Percentiles rank a stretch among this genome's conserved stretches.
Conservation (phyloP, 2,888 invertebrate species). For the Erpobdella octoculata region DNA sequence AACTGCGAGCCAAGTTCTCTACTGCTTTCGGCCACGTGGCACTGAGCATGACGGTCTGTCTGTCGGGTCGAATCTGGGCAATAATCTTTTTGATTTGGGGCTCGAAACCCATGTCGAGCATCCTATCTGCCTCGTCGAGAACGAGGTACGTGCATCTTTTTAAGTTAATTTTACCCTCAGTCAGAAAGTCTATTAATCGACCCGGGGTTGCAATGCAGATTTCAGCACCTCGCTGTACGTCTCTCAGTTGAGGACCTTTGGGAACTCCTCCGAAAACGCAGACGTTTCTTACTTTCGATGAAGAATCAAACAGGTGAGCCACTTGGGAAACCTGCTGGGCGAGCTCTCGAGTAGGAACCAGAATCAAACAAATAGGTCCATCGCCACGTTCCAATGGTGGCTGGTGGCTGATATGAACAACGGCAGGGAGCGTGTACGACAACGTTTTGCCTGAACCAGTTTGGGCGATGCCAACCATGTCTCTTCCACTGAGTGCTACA, state of each 20-base stretch:
- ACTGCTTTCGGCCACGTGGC: conserved; percentile 99
- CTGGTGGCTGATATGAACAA: conserved; percentile 88
- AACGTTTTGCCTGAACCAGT: conserved; percentile 53
- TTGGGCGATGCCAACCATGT: conserved; percentile 52
- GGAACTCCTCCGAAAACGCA: conserved; percentile 97
- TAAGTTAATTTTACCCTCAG: conserved; percentile 54
- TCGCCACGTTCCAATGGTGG: conserved; percentile 75
- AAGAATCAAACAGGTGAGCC: conserved; percentile 79
- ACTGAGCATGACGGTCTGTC: conserved; percentile 96
- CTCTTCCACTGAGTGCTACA: conserved; percentile 49
- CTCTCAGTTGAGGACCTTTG: conserved; percentile 70
- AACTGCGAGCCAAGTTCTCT: conserved; percentile 84
- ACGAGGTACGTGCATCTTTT: conserved; percentile 70
- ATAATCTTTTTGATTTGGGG: too few species aligned
- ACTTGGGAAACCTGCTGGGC: conserved; percentile 76
- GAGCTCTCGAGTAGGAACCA: conserved; percentile 62
- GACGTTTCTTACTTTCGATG: conserved; percentile 78
- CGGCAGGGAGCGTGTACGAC: conserved; percentile 67
- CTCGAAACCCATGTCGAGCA: too few species aligned
- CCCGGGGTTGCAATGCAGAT: conserved; percentile 93
- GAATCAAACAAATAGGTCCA: conserved; percentile 76
- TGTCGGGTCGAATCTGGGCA: conserved; percentile 81
- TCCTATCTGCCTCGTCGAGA: conserved; percentile 85
- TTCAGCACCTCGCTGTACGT: conserved; percentile 63
- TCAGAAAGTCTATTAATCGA: conserved; percentile 82